A percentile compares a stretch with the other conserved stretches of the same genome.
These are phyloP conservation scores for Ligdia adustata DNA, from an alignment of 2,888 invertebrate genomes.

Conservation along the genomic window DNA sequence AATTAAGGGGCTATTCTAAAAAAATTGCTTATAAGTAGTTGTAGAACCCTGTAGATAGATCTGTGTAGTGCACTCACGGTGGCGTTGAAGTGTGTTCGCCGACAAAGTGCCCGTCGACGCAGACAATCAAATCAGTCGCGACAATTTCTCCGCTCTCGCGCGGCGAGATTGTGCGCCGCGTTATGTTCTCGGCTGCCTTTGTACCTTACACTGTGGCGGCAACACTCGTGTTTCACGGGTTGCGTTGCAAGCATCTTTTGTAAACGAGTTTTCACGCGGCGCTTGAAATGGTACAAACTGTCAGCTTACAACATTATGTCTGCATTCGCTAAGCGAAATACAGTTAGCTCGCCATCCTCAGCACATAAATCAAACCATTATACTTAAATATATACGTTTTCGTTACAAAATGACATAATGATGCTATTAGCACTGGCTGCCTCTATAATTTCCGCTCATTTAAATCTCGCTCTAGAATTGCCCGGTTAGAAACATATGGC, in stretches of 20 bases:
- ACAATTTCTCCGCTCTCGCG: conserved; percentile 53
- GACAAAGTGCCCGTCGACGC: conserved; percentile 68
- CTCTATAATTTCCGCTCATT: conserved; percentile 41
- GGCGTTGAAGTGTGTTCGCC: conserved; percentile 40
- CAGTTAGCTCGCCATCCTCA: conserved; percentile 8
- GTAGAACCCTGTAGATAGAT: not conserved
- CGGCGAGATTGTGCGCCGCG: conserved; percentile 34
- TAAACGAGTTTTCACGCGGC: conserved; percentile 14
- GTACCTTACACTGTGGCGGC: conserved; percentile 19
- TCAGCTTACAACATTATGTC: conserved; percentile 12
- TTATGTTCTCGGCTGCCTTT: conserved; percentile 40
- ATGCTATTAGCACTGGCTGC: conserved; percentile 29
- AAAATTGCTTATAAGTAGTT: no score
- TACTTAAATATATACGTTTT: conserved; percentile 25
- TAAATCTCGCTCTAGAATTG: conserved; percentile 33
- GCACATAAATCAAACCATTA: conserved; percentile 28
- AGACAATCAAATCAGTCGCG: conserved; percentile 71
- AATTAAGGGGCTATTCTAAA: no score
- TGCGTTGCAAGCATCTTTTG: conserved; percentile 21
- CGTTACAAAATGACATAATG: conserved; percentile 35
- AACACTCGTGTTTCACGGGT: conserved; percentile 30
- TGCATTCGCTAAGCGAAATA: not conserved
- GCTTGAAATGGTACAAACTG: conserved; percentile 8
- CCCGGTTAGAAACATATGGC: conserved; percentile 42
- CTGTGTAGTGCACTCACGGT: conserved; percentile 9